These are phyloP conservation scores for Andinoacara biseriatus DNA, from an alignment of 2,113 vertebrate species.

Conservation along the genomic window DNA sequence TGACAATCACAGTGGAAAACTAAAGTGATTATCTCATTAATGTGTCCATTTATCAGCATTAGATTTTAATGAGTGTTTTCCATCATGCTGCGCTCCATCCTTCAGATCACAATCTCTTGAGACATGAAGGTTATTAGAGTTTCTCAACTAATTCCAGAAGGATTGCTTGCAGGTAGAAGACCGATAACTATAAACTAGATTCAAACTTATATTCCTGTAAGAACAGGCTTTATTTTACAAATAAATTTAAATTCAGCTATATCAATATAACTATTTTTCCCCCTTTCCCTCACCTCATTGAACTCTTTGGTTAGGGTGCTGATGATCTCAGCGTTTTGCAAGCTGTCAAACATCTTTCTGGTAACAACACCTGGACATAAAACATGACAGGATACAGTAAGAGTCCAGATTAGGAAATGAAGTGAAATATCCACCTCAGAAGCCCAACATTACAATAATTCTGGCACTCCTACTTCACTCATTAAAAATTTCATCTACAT, in stretches of 20 bases:
- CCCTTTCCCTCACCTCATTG: slow-evolving; percentile 80
- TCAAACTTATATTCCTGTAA: neutral
- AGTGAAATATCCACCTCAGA: neutral
- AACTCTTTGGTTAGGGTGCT: slow-evolving; percentile 86
- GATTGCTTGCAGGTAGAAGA: slow-evolving; percentile 9
- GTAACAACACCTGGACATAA: slow-evolving; percentile 81
- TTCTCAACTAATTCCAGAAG: slow-evolving; percentile 28
- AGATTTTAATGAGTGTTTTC: slow-evolving; percentile 46
- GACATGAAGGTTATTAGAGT: slow-evolving; percentile 19
- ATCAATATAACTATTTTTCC: neutral
- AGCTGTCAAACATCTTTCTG: slow-evolving; percentile 82
- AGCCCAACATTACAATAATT: neutral
- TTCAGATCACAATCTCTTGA: slow-evolving; percentile 19
- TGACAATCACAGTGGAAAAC: slow-evolving; percentile 24
- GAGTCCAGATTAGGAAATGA: neutral
- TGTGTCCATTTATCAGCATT: slow-evolving; percentile 48
- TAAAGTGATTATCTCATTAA: slow-evolving; percentile 50
- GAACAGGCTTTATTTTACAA: neutral
- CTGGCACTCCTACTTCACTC: neutral
- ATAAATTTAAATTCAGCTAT: neutral
- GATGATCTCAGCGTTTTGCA: slow-evolving; percentile 90
- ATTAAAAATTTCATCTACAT: neutral
- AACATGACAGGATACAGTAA: neutral
- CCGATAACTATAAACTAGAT: neutral
- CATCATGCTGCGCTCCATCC: slow-evolving; percentile 18